A percentile compares a stretch with the other conserved stretches of the same genome.
Conservation (phyloP, 1,140 invertebrate genomes). For the Akabosia matsudoensis region DNA sequence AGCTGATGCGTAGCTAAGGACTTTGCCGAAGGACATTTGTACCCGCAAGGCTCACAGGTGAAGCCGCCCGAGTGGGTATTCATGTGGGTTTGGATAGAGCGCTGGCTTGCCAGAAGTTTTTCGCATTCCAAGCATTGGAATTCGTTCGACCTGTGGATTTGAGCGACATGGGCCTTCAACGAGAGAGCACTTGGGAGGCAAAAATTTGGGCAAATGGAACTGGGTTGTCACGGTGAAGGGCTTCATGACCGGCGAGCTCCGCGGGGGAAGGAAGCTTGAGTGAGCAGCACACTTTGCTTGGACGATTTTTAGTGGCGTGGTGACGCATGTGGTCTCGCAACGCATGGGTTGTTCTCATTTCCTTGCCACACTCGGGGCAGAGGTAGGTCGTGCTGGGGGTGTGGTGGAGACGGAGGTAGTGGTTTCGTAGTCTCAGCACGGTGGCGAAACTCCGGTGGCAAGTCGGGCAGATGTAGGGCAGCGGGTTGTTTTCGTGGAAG, state of each 20-base stretch:
- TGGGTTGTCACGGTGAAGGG: neutral
- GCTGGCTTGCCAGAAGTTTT: neutral
- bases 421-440: neutral
- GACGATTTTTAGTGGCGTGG: too few species aligned
- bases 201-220: slow-evolving; percentile 12
- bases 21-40: slow-evolving; percentile 47
- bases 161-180: slow-evolving; percentile 5
- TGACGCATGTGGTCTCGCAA: neutral
- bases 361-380: neutral
- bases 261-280: too few species aligned
- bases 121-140: slow-evolving; percentile 12
- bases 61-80: neutral
- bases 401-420: neutral
- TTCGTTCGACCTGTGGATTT: neutral
- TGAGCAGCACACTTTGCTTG: too few species aligned
- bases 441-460: neutral
- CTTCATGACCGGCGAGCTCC: neutral
- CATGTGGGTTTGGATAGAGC: slow-evolving; percentile 3
- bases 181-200: neutral
- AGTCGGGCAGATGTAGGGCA: neutral
- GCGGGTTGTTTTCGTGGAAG: neutral
- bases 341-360: neutral
- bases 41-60: slow-evolving; percentile 5
- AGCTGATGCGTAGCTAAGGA: slow-evolving; percentile 57
- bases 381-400: neutral